phyloP scores from a whole-genome alignment of 2,113 vertebrate species.

The Blennius ocellaris region DNA sequence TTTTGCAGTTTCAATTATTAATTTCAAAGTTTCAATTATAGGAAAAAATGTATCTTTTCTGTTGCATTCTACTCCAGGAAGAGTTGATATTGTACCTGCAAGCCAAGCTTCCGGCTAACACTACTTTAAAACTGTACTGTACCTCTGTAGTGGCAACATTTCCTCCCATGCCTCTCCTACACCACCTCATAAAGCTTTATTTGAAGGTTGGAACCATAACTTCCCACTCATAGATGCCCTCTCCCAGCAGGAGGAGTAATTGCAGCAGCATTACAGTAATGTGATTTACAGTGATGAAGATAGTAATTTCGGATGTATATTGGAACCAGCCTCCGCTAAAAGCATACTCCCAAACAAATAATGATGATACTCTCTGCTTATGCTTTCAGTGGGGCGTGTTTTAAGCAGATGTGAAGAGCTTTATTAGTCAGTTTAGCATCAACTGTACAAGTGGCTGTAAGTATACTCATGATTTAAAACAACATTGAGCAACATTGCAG shows the following conservation, averaged over 20 bases:
- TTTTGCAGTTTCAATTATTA: no score
- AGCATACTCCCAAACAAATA: background rate
- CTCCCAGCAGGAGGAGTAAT: background rate
- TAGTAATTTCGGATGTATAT: background rate
- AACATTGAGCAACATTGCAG: background rate
- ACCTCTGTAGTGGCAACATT: background rate
- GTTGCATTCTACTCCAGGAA: no score
- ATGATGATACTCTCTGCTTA: no score
- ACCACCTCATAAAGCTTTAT: slow-evolving; percentile 14
- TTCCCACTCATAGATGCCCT: slow-evolving; percentile 1
- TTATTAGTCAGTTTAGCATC: background rate
- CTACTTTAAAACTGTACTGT: background rate
- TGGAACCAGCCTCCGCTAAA: background rate
- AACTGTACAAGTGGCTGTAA: background rate
- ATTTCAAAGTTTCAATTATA: no score
- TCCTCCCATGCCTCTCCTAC: background rate
- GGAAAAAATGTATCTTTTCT: no score
- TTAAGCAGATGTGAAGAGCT: no score
- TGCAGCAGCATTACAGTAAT: background rate
- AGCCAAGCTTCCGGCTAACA: background rate
- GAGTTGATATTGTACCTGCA: no score
- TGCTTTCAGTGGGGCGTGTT: no score
- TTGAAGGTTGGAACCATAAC: slow-evolving; percentile 26
- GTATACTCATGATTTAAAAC: background rate
- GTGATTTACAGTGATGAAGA: background rate